These are phyloP conservation scores for Actenoides hombroni DNA, from an alignment of 2,113 vertebrate species.

Conservation along the genomic window DNA sequence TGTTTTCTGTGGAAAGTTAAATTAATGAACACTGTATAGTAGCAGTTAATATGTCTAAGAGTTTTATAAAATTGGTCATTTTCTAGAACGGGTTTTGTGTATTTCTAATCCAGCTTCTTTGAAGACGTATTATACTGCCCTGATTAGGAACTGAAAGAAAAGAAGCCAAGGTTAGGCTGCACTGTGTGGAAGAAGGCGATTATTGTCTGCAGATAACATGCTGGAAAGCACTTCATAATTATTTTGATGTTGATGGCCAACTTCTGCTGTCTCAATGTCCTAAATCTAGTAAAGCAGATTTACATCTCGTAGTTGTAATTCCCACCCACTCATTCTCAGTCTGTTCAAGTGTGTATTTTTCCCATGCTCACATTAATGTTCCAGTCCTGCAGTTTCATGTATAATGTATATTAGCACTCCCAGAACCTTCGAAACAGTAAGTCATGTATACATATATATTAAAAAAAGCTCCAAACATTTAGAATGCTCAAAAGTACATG, in stretches of 20 bases:
- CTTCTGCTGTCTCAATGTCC: neutral
- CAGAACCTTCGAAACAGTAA: neutral
- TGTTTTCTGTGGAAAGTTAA: neutral
- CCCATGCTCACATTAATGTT: neutral
- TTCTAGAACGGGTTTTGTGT: neutral
- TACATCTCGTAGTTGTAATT: neutral
- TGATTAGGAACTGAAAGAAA: neutral
- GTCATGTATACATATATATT: neutral
- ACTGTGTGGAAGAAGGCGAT: neutral
- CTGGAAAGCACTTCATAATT: neutral
- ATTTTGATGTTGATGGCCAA: neutral
- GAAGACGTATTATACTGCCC: neutral
- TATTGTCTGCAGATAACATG: neutral
- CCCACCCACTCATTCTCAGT: neutral
- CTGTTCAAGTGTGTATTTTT: neutral
- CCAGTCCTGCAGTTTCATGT: neutral
- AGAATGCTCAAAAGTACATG: neutral
- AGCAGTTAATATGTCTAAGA: neutral
- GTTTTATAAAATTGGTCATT: neutral
- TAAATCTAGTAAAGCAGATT: neutral
- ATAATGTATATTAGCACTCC: neutral
- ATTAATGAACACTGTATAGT: neutral
- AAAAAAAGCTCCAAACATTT: neutral
- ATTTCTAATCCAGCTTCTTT: neutral
- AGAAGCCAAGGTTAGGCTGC: neutral